Percentiles rank a stretch among this genome's conserved stretches.
These are phyloP conservation scores for Melanotaenia maccullochi DNA, from an alignment of 2,797 vertebrate species.

Conservation along the genomic window DNA sequence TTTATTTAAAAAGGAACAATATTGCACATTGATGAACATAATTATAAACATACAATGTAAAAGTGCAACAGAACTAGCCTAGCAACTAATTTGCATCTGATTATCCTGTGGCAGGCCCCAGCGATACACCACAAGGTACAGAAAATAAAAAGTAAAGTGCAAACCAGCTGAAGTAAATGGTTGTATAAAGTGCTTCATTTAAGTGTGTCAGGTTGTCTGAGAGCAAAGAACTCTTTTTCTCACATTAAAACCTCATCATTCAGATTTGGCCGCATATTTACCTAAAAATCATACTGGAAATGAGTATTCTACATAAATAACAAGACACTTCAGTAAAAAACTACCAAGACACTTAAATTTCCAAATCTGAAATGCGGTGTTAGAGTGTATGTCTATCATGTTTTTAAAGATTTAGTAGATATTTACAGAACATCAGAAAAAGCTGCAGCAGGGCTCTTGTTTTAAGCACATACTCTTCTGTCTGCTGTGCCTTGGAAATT, in stretches of 20 bases:
- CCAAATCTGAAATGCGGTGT: neutral
- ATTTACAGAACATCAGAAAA: slow-evolving; percentile 31
- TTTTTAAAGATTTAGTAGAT: neutral
- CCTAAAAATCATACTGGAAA: neutral
- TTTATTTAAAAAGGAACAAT: too few species aligned
- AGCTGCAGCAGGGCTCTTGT: slow-evolving; percentile 6
- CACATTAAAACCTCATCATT: neutral
- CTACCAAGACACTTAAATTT: neutral
- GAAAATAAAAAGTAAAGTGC: too few species aligned
- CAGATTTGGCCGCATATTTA: neutral
- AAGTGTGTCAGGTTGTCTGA: too few species aligned
- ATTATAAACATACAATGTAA: too few species aligned
- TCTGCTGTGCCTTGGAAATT: slow-evolving; percentile 36
- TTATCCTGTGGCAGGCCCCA: too few species aligned
- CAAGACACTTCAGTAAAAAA: neutral
- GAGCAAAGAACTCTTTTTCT: neutral
- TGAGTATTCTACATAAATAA: neutral
- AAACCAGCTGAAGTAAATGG: too few species aligned
- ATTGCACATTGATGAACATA: too few species aligned
- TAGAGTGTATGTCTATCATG: neutral
- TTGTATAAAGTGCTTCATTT: too few species aligned
- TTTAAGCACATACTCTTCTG: neutral
- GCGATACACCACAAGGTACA: too few species aligned
- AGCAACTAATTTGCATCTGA: too few species aligned
- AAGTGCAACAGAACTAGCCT: too few species aligned